A percentile compares a stretch with the other conserved stretches of the same genome.
These are phyloP conservation scores for Magallana angulata DNA, from an alignment of 1,140 invertebrate genomes.

Conservation along the genomic window DNA sequence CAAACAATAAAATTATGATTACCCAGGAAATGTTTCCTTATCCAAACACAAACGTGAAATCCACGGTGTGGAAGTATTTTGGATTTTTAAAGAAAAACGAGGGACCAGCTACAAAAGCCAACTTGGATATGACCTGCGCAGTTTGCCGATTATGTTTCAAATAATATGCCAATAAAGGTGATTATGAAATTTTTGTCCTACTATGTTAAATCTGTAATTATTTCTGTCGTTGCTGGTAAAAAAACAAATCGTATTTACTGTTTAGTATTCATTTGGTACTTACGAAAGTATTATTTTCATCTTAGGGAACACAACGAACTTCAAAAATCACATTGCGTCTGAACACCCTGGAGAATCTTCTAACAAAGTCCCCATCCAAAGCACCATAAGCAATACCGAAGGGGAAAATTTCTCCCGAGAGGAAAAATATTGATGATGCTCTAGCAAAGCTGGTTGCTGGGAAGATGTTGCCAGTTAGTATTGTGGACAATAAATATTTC, in stretches of 20 bases:
- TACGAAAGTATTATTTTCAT: not conserved
- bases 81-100: slow-evolving; percentile 13
- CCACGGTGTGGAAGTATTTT: slow-evolving; percentile 23
- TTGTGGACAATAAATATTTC: slow-evolving; percentile 8
- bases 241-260: too few species aligned
- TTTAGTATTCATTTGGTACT: not conserved
- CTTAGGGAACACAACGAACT: slow-evolving; percentile 40
- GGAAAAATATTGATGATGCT: slow-evolving; percentile 12
- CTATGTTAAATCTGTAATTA: not conserved
- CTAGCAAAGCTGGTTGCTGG: slow-evolving; percentile 26
- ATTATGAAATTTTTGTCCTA: not conserved
- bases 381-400: not conserved
- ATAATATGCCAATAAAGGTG: not conserved
- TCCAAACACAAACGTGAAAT: not conserved
- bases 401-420: not conserved
- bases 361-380: not conserved
- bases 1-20: too few species aligned
- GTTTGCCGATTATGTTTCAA: not conserved
- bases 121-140: not conserved
- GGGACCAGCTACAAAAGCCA: not conserved
- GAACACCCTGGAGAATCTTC: not conserved
- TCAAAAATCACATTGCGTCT: not conserved
- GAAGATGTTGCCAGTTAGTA: slow-evolving; percentile 13
- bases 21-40: not conserved
- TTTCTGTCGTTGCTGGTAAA: too few species aligned